A percentile compares a stretch with the other conserved stretches of the same genome.
Conservation (phyloP, 2,888 invertebrate genomes). For the Chironomus tentans region DNA sequence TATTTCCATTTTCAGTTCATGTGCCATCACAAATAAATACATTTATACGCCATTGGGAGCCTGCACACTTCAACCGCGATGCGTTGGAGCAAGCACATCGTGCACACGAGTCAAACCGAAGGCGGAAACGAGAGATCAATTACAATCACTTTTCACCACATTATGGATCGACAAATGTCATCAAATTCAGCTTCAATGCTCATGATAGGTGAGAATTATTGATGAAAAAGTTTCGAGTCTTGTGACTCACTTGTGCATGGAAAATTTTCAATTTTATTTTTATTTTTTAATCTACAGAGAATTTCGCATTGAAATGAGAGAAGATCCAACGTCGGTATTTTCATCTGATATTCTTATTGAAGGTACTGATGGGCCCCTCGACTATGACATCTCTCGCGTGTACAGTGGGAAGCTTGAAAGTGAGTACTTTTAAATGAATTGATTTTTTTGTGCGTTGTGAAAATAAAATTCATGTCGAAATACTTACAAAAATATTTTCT, state of each 20-base stretch:
- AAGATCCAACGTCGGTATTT: conserved; percentile 64
- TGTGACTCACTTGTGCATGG: background rate
- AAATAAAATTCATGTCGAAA: too few species aligned
- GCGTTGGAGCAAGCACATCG: conserved; percentile 39
- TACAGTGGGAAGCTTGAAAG: conserved; percentile 74
- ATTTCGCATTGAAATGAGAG: conserved; percentile 63
- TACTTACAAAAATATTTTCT: too few species aligned
- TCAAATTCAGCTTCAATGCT: conserved; percentile 41
- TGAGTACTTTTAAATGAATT: conserved; percentile 36
- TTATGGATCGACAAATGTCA: conserved; percentile 39
- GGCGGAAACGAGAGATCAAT: conserved; percentile 39
- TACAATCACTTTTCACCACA: conserved; percentile 16
- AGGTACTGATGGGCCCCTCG: conserved; percentile 56
- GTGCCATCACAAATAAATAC: conserved; percentile 51
- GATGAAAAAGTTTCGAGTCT: conserved; percentile 28
- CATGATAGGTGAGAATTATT: conserved; percentile 43
- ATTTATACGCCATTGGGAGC: conserved; percentile 72
- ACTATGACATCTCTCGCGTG: conserved; percentile 62
- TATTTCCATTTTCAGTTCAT: conserved; percentile 45
- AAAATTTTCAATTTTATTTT: conserved; percentile 12
- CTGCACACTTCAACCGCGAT: conserved; percentile 59
- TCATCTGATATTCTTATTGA: conserved; percentile 69
- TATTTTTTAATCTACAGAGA: conserved; percentile 49
- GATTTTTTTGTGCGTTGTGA: too few species aligned
- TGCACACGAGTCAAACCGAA: conserved; percentile 38